phyloP scores from a whole-genome alignment of 1,140 invertebrate species.

The Drosophila sp. region DNA sequence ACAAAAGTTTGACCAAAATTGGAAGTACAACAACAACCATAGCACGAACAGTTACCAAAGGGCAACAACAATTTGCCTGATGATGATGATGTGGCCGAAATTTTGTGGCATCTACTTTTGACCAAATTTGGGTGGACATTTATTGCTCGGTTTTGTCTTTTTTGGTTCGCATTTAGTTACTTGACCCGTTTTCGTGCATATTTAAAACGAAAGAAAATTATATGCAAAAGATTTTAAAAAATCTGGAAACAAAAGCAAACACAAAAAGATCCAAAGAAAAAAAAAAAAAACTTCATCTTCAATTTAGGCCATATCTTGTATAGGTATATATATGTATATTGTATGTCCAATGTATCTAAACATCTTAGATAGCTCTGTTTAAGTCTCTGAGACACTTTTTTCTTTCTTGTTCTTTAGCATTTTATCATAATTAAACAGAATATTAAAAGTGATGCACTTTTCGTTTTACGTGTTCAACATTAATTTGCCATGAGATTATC shows the following conservation, averaged over 20 bases:
- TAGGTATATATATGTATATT: neutral
- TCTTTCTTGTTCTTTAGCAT: conserved; percentile 26
- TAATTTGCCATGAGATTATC: conserved; percentile 70
- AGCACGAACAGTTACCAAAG: conserved; percentile 23
- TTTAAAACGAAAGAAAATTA: conserved; percentile 7
- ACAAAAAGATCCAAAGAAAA: conserved; percentile 10
- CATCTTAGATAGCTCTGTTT: neutral
- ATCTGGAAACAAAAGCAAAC: conserved; percentile 36
- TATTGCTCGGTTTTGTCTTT: conserved; percentile 40
- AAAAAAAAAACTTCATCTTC: neutral
- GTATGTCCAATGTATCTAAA: neutral
- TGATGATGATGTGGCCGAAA: conserved; percentile 42
- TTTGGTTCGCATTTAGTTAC: conserved; percentile 7
- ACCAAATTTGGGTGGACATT: conserved; percentile 54
- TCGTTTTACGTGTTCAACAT: conserved; percentile 71
- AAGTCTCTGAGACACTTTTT: neutral
- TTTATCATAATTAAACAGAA: conserved; percentile 47
- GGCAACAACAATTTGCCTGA: conserved; percentile 30
- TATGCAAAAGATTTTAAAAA: conserved; percentile 23
- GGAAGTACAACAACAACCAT: conserved; percentile 44
- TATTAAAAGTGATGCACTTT: conserved; percentile 67
- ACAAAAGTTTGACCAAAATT: conserved; percentile 62
- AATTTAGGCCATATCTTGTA: neutral
- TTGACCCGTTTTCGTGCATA: conserved; percentile 25
- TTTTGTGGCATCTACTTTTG: conserved; percentile 65